These are phyloP conservation scores for Dissostichus mawsoni DNA, from an alignment of 2,113 vertebrate species.

Conservation along the genomic window DNA sequence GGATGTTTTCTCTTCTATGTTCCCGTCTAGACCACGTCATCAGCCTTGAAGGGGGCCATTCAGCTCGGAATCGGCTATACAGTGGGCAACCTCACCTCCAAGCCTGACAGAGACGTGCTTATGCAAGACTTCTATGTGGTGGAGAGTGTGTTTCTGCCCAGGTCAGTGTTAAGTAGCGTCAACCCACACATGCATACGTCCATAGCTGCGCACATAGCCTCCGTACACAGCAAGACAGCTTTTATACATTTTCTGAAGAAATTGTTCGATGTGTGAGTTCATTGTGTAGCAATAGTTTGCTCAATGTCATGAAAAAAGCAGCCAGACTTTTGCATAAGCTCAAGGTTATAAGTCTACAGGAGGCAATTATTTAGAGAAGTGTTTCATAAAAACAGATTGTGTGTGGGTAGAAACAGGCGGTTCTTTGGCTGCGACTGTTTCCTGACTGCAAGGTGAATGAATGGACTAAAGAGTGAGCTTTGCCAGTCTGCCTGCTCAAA, in stretches of 20 bases:
- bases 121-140: conserved; percentile 99
- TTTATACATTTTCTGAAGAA: neutral
- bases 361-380: conserved; percentile 37
- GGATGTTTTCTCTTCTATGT: conserved; percentile 45
- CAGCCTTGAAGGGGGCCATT: conserved; percentile 96
- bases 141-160: conserved; percentile 97
- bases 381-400: conserved; percentile 46
- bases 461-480: conserved; percentile 13
- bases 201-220: neutral
- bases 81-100: conserved; percentile 97
- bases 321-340: conserved; percentile 33
- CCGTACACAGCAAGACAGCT: neutral
- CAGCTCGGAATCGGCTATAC: conserved; percentile 98
- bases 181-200: neutral
- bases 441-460: conserved; percentile 37
- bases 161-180: conserved; percentile 80
- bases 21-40: conserved; percentile 91
- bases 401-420: conserved; percentile 42
- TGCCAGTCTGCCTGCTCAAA: conserved; percentile 3
- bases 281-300: conserved; percentile 4
- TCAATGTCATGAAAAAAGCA: conserved; percentile 10
- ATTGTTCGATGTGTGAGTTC: neutral
- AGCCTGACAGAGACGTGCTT: conserved; percentile 97
- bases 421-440: conserved; percentile 21
- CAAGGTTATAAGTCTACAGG: conserved; percentile 36